Percentiles rank a stretch among this genome's conserved stretches.
Conservation (phyloP, 2,888 invertebrate genomes). For the Nephrotoma guestfalica region DNA sequence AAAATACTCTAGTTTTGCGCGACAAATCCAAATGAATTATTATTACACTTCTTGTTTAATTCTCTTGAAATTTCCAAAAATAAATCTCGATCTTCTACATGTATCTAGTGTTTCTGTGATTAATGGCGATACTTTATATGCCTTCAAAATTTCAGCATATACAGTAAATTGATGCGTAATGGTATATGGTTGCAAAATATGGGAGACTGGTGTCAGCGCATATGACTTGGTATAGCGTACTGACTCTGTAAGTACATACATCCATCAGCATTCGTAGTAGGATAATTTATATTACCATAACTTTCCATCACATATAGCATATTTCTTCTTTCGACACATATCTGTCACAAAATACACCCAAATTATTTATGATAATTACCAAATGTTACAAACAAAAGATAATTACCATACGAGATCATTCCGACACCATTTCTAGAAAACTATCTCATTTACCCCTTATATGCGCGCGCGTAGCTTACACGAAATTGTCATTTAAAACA, state of each 20-base stretch:
- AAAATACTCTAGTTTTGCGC: neutral
- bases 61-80: neutral
- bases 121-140: neutral
- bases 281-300: neutral
- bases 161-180: neutral
- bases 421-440: neutral
- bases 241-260: too few species aligned
- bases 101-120: neutral
- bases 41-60: neutral
- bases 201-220: neutral
- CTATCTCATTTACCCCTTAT: neutral
- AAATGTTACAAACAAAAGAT: neutral
- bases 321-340: neutral
- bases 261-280: too few species aligned
- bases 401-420: neutral
- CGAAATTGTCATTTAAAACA: neutral
- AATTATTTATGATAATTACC: neutral
- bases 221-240: too few species aligned
- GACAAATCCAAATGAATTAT: neutral
- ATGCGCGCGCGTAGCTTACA: neutral
- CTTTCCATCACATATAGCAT: neutral
- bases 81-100: neutral
- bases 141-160: neutral
- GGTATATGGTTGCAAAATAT: neutral
- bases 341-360: neutral